Conservation (phyloP, 2,797 vertebrate species). For the Lophius americanus region DNA sequence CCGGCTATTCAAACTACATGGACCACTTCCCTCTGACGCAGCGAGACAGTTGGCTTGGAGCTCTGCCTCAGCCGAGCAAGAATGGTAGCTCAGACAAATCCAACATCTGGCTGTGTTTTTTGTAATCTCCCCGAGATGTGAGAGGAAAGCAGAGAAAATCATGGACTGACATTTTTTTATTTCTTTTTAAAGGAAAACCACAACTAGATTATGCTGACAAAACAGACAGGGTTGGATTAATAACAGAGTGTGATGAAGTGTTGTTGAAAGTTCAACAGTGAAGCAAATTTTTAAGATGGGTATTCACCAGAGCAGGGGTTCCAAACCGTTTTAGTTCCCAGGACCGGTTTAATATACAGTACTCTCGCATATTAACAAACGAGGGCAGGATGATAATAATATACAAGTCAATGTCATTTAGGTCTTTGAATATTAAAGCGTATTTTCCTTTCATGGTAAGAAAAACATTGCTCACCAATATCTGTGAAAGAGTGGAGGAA, state of each 20-base stretch:
- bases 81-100: slow-evolving; percentile 61
- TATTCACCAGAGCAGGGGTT: slow-evolving; percentile 6
- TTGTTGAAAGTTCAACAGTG: slow-evolving; percentile 45
- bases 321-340: too few species aligned
- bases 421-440: too few species aligned
- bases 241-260: slow-evolving; percentile 50
- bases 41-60: slow-evolving; percentile 48
- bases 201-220: slow-evolving; percentile 52
- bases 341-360: too few species aligned
- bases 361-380: too few species aligned
- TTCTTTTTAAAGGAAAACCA: slow-evolving; percentile 38
- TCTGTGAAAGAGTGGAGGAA: too few species aligned
- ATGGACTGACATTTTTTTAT: slow-evolving; percentile 30
- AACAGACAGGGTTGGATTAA: slow-evolving; percentile 52
- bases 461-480: too few species aligned
- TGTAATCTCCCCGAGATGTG: slow-evolving; percentile 50
- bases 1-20: slow-evolving; percentile 37
- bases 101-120: slow-evolving; percentile 73
- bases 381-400: too few species aligned
- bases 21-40: slow-evolving; percentile 38
- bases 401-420: too few species aligned
- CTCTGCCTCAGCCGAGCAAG: slow-evolving; percentile 49
- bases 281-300: slow-evolving; percentile 28
- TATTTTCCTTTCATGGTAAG: too few species aligned
- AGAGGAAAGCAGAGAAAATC: slow-evolving; percentile 28